Conservation (phyloP, 37 sponge, comb jelly and placozoan species). For the Ianthella basta region DNA sequence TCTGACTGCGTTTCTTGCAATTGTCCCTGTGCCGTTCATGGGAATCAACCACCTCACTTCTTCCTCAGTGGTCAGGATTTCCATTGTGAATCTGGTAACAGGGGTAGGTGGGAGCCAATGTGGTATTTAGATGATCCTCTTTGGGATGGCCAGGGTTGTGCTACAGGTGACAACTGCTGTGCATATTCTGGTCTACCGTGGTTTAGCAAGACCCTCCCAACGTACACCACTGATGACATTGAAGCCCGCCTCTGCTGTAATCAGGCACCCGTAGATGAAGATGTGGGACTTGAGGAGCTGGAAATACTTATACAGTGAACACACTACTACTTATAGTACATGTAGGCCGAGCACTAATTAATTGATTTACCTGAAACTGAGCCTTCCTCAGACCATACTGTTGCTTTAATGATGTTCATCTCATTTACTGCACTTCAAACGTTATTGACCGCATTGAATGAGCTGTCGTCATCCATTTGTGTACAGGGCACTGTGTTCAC, state of each 20-base stretch:
- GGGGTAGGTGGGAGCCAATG: neutral
- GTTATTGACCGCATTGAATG: too few species aligned
- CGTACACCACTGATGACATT: neutral
- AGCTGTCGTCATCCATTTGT: too few species aligned
- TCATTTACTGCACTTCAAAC: too few species aligned
- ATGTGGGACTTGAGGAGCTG: neutral
- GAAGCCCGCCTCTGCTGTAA: neutral
- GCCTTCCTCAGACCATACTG: too few species aligned
- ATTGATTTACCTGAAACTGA: too few species aligned
- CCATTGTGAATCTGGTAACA: conserved; percentile 18
- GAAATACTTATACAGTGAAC: too few species aligned
- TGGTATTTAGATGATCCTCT: neutral
- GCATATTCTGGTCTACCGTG: neutral
- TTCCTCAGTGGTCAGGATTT: neutral
- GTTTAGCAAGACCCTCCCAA: neutral
- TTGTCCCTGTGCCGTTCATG: conserved; percentile 14
- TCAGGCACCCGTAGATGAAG: neutral
- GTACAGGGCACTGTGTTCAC: too few species aligned
- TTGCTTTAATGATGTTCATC: too few species aligned
- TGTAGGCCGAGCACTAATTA: too few species aligned
- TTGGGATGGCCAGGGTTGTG: conserved; percentile 12
- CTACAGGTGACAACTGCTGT: neutral
- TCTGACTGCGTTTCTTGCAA: neutral
- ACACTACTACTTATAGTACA: too few species aligned
- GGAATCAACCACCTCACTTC: neutral